Conservation (phyloP, 2,113 vertebrate species). For the Polypterus senegalus region DNA sequence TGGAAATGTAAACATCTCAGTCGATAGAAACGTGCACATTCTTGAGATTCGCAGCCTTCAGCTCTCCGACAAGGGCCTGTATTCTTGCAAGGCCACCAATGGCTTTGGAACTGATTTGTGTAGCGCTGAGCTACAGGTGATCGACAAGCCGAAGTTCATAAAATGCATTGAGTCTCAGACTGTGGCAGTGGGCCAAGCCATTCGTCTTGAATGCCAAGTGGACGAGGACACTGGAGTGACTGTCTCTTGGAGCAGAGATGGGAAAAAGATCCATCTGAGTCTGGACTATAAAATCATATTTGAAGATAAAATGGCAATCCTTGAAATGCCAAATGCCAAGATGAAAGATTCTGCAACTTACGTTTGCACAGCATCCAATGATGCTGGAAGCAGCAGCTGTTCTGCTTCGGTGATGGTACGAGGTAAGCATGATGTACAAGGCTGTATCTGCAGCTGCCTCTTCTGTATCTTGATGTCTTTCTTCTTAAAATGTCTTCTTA, state of each 20-base stretch:
- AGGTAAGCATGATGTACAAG: conserved; percentile 67
- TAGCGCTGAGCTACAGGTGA: conserved; percentile 69
- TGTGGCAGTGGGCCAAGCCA: conserved; percentile 68
- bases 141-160: conserved; percentile 78
- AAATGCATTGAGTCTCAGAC: conserved; percentile 65
- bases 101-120: conserved; percentile 79
- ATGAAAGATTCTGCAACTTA: conserved; percentile 89
- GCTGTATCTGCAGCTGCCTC: neutral
- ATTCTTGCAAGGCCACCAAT: conserved; percentile 93
- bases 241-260: conserved; percentile 78
- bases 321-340: conserved; percentile 87
- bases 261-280: conserved; percentile 76
- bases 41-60: conserved; percentile 74
- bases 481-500: conserved; percentile 15
- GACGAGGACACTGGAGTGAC: conserved; percentile 89
- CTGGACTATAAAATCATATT: conserved; percentile 87
- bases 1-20: conserved; percentile 58
- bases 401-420: conserved; percentile 67
- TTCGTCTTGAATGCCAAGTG: conserved; percentile 84
- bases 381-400: conserved; percentile 79
- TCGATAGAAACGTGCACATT: conserved; percentile 71
- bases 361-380: conserved; percentile 77
- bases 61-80: conserved; percentile 64
- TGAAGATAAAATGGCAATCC: conserved; percentile 84
- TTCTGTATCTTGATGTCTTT: conserved; percentile 1